Percentiles rank a stretch among this genome's conserved stretches.
Evolutionary conservation across 2,797 vertebrate species (phyloP).

Genomic region (Ambastaia sidthimunki): DNA sequence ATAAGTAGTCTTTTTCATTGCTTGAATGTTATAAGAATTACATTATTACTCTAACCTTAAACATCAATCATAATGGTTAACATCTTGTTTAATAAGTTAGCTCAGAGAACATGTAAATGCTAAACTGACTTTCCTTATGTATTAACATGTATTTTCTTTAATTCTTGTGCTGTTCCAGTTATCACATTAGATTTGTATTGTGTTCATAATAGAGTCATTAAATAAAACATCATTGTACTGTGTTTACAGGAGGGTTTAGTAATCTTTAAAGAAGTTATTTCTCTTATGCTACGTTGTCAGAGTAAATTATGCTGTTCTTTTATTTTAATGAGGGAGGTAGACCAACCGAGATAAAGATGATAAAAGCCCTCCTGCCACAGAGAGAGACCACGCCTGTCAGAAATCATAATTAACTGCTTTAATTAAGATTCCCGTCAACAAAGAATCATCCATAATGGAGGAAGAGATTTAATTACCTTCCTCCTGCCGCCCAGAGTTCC

Average conservation of each 20-base stretch:
- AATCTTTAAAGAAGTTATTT: neutral
- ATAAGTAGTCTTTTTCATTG: no score
- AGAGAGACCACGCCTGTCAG: constrained; percentile 63
- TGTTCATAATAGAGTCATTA: neutral
- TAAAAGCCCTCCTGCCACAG: constrained; percentile 39
- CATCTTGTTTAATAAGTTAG: no score
- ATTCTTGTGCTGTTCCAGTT: neutral
- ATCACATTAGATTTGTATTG: neutral
- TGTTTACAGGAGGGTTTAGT: neutral
- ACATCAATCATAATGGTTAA: no score
- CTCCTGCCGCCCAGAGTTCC: constrained; percentile 64
- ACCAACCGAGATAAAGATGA: constrained; percentile 27
- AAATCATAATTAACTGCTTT: constrained; percentile 75
- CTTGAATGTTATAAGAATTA: no score
- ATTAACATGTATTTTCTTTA: no score
- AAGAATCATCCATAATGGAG: constrained; percentile 73
- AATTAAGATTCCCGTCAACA: constrained; percentile 72
- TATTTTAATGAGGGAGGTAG: constrained; percentile 21
- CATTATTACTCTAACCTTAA: no score
- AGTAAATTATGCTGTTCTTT: constrained; percentile 4
- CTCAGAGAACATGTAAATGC: no score
- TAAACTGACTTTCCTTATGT: no score
- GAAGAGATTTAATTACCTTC: constrained; percentile 80
- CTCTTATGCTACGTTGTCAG: neutral
- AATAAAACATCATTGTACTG: neutral